Base-by-base conservation (phyloP, 1,140 invertebrate species). In the Apocrypta bakeri region DNA sequence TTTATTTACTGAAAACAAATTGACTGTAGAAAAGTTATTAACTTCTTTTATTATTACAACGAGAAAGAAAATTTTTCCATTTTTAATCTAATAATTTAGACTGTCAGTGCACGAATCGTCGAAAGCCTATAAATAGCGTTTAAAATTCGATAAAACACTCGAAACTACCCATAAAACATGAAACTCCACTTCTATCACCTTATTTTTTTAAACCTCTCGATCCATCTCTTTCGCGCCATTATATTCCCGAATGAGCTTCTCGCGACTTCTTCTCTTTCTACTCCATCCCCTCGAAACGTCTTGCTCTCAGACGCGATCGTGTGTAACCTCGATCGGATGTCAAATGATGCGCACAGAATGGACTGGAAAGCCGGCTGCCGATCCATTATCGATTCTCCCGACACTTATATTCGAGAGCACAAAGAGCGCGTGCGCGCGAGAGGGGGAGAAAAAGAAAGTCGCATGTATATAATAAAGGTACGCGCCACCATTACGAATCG, bases 271-370 rank as follows among this genome's bases (percentile, higher is more conserved):
- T 71, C 33, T 48, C 63, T 24, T 24, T n/a, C 42, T 4, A n/a
- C 72, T 29, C 27, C 68, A 7, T 11, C 33, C 14, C 27, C 48
- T n/a, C 42, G 25, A 17, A 56, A 56, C 48, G 48, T 56, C 40
- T 48, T 14, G 33, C 71, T 31, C 6, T 24, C 37, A 73, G 40
- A n/a, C 9, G 74, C 64, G 77, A 24, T 12, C 69, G 31, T 31
- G 68, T 74, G 56, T 12, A 63, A 31, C 63, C 42, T 83, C 77
- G 61, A 83, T 84, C 71, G 71, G 25, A 75, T 83, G 81, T 85
- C 81, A 83, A 83, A 83, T 80, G 77, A 83, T 85, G 72, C 66
- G 68, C 24, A 42, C n/a, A 79, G 64, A 83, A 84, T 79, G 56
- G 71, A 82, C 71, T 66, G 71, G 12, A 17, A 77, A 77, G 31